A percentile compares a stretch with the other conserved stretches of the same genome.
These are phyloP conservation scores for Hydraecia micacea DNA, from an alignment of 2,888 invertebrate species.

Conservation along the genomic window DNA sequence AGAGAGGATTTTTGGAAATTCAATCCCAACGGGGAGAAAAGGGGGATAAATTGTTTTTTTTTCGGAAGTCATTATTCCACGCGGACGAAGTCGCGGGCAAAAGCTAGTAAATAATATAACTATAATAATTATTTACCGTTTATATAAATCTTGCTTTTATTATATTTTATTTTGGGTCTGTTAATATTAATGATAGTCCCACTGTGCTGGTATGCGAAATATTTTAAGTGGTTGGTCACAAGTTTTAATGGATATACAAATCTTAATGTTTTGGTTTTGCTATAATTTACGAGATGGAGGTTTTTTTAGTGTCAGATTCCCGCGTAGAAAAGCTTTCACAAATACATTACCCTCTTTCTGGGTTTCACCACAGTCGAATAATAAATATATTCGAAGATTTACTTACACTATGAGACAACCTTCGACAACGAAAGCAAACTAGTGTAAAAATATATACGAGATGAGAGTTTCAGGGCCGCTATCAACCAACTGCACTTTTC, in stretches of 20 bases:
- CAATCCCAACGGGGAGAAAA: too few species aligned
- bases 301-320: background rate
- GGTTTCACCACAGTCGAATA: too few species aligned
- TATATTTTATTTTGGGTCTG: background rate
- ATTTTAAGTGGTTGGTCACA: conserved; percentile 42
- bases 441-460: conserved; percentile 11
- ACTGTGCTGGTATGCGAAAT: conserved; percentile 27
- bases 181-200: conserved; percentile 26
- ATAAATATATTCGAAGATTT: background rate
- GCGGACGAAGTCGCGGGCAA: too few species aligned
- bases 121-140: background rate
- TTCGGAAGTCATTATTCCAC: too few species aligned
- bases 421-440: background rate
- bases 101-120: conserved; percentile 14
- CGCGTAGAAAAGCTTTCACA: background rate
- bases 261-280: background rate
- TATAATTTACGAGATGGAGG: conserved; percentile 1
- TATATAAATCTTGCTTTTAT: conserved; percentile 30
- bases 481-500: background rate
- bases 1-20: too few species aligned
- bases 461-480: background rate
- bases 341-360: background rate
- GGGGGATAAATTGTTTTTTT: too few species aligned
- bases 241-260: conserved; percentile 15
- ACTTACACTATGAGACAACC: too few species aligned